Base-by-base conservation (phyloP, 2,888 invertebrate genomes). In the Masnerella sp. region DNA sequence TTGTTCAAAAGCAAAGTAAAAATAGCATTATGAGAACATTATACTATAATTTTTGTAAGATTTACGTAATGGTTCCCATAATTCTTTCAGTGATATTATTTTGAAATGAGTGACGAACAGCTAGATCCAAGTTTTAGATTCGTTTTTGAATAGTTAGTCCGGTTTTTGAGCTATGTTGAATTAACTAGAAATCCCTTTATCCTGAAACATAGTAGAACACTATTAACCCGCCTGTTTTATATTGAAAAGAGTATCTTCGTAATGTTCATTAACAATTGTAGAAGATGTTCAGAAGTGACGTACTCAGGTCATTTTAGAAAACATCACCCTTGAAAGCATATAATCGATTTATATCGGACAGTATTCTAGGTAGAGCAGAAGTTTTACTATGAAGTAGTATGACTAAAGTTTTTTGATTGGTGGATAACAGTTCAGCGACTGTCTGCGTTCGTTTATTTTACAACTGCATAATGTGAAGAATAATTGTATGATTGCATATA, bases 191-290 rank as follows among this genome's bases (percentile, higher is more conserved):
- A 42, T 12, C 70, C 77, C 45, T 34, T 54, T 62, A 36, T 67
- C 59, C 74, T 65, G 42, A 67, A 68, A 70, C 34, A 34, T 54
- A 40, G 69, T 69, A 70, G 74, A 65, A 47, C 25, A 65, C 12
- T 47, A 56, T 40, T 32, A 76, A 81, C 80, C 79, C 82, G 82
- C 82, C 82, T 81, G 80, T 61, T 82, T 82, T 81, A n/a, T 80
- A 83, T 85, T 83, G 80, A 78, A 77, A 83, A 79, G 77, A 80
- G 80, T 68, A 78, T 81, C 80, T 81, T 81, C 78, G 79, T 83
- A 80, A 79, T 45, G 32, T 71, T 75, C 32, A 54, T 75, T 58
- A 40, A 74, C 72, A 51, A 49, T 59, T 30, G 71, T 76, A 74
- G 70, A 74, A 64, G 40, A 67, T 52, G 51, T 76, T 71, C 45